Conservation (phyloP, 2,113 vertebrate species). For the Anseranas semipalmata region DNA sequence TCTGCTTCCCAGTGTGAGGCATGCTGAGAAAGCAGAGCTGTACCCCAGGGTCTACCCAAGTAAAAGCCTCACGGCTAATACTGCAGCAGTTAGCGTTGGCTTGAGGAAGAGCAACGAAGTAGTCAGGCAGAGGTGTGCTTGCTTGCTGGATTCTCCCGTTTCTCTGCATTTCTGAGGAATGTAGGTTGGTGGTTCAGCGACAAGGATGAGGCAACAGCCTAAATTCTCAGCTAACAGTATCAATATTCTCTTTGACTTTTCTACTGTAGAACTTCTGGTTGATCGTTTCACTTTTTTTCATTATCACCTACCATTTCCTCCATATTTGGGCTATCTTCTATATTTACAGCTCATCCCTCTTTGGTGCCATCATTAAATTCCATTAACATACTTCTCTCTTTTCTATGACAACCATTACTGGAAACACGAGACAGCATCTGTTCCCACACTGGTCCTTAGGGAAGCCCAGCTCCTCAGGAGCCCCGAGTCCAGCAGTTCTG, state of each 20-base stretch:
- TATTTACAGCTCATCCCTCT: background rate
- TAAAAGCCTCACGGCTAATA: background rate
- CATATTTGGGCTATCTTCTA: background rate
- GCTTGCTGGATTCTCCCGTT: background rate
- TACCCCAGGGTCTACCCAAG: background rate
- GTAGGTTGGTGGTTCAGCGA: background rate
- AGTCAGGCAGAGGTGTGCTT: background rate
- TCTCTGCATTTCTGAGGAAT: background rate
- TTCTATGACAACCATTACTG: background rate
- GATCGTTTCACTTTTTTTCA: too few relatives aligned
- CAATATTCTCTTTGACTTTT: too few relatives aligned
- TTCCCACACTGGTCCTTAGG: background rate
- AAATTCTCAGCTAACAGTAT: too few relatives aligned
- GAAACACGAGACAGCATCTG: background rate
- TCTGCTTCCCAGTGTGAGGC: background rate
- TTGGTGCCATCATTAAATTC: background rate
- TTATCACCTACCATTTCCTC: background rate
- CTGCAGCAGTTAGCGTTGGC: background rate
- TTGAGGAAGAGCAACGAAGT: accelerated
- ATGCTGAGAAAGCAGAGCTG: background rate
- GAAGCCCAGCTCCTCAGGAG: background rate
- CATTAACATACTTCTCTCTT: background rate
- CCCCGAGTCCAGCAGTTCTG: background rate
- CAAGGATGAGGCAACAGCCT: background rate
- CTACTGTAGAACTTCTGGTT: too few relatives aligned